Evolutionary conservation across 2,888 invertebrate species (phyloP).

Genomic region (Thecophora atra): DNA sequence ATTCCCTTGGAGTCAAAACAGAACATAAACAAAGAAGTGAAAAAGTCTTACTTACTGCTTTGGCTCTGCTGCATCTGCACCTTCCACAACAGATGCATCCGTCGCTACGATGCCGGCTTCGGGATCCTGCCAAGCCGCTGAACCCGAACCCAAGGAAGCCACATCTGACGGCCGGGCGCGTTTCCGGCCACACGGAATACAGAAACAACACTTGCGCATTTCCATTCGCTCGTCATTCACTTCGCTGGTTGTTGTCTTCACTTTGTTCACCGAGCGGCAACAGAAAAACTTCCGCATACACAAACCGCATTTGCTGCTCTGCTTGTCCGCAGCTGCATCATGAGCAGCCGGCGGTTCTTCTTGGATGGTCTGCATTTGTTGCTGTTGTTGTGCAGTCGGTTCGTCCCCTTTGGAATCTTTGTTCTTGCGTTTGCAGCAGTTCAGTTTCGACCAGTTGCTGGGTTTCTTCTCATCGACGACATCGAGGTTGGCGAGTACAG

Average conservation of each 20-base stretch:
- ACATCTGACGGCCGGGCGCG: constrained; percentile 38
- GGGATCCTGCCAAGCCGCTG: constrained; percentile 61
- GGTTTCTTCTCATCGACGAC: constrained; percentile 58
- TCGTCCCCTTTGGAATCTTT: constrained; percentile 33
- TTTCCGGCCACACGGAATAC: constrained; percentile 63
- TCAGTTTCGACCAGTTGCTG: constrained; percentile 62
- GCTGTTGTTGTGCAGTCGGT: constrained; percentile 31
- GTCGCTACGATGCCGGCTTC: constrained; percentile 54
- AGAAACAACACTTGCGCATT: constrained; percentile 59
- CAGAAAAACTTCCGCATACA: constrained; percentile 64
- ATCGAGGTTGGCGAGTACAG: constrained; percentile 57
- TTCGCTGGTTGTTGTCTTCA: constrained; percentile 61
- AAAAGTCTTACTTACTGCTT: constrained; percentile 43
- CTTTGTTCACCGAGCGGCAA: constrained; percentile 64
- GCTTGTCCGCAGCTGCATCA: constrained; percentile 47
- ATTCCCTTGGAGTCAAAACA: too few species aligned
- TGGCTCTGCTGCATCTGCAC: constrained; percentile 66
- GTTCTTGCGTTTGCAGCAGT: constrained; percentile 62
- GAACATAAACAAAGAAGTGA: not conserved
- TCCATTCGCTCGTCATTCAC: constrained; percentile 47
- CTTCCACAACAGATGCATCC: constrained; percentile 69
- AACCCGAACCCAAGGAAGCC: constrained; percentile 38
- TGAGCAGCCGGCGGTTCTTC: constrained; percentile 40
- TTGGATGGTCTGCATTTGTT: constrained; percentile 47
- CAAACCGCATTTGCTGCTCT: constrained; percentile 59